Conservation (phyloP, 1,140 invertebrate genomes). For the Philopotamus ludificatus region DNA sequence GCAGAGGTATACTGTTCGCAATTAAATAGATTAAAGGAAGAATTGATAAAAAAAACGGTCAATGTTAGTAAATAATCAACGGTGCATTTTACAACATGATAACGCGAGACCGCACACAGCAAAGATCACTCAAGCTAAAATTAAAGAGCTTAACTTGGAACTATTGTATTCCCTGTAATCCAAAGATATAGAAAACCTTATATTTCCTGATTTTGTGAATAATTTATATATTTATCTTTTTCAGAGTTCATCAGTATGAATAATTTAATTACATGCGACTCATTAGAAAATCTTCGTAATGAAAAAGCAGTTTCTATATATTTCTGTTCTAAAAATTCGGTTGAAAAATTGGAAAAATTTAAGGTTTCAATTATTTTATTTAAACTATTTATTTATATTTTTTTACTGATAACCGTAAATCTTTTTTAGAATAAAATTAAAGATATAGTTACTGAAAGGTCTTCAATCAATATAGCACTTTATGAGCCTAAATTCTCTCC, state of each 20-base stretch:
- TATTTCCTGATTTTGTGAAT: neutral
- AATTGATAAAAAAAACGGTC: too few species aligned
- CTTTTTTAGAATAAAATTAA: neutral
- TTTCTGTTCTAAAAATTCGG: too few species aligned
- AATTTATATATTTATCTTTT: neutral
- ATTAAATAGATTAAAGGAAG: too few species aligned
- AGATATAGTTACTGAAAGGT: neutral
- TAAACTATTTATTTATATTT: neutral
- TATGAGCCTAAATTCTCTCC: neutral
- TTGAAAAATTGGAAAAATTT: neutral
- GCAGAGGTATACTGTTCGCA: too few species aligned
- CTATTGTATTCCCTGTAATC: constrained; percentile 54
- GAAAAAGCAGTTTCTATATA: too few species aligned
- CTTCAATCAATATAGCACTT: neutral
- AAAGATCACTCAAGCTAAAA: constrained; percentile 47
- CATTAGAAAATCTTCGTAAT: neutral
- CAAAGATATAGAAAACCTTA: constrained; percentile 36
- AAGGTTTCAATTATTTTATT: neutral
- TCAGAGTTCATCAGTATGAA: neutral
- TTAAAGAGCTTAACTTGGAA: too few species aligned
- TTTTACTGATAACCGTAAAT: neutral
- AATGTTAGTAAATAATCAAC: constrained; percentile 61
- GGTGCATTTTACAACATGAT: constrained; percentile 61
- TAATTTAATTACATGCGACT: constrained; percentile 21
- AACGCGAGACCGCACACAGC: constrained; percentile 51